Percentiles rank a stretch among this genome's conserved stretches.
Evolutionary conservation across 2,113 vertebrate species (phyloP).

Genomic region (Azemiops feae): DNA sequence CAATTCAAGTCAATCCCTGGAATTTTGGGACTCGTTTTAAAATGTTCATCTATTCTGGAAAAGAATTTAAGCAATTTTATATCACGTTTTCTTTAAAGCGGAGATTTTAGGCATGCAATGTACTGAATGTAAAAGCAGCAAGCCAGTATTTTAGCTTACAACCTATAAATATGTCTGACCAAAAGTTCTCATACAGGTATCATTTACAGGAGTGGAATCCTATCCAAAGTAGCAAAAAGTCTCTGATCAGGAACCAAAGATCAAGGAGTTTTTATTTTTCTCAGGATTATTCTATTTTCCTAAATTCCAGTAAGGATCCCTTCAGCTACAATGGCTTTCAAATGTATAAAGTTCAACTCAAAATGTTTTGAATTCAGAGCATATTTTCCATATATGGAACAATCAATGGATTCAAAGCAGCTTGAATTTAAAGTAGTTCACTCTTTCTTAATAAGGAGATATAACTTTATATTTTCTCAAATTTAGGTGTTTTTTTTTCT

Average conservation of each 20-base stretch:
- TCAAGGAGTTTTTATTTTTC: neutral
- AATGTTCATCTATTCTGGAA: conserved; percentile 90
- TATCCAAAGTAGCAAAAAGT: neutral
- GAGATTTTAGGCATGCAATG: too few species aligned
- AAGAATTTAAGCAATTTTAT: conserved; percentile 1
- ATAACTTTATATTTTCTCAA: neutral
- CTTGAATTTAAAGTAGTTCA: neutral
- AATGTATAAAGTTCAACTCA: neutral
- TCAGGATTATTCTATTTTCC: neutral
- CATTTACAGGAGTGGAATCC: neutral
- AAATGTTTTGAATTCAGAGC: neutral
- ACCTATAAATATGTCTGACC: neutral
- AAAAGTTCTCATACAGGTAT: neutral
- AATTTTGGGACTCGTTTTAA: conserved; percentile 93
- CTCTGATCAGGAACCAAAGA: neutral
- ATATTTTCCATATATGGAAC: neutral
- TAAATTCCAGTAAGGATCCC: neutral
- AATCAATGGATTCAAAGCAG: neutral
- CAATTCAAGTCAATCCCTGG: conserved; percentile 91
- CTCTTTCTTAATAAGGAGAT: neutral
- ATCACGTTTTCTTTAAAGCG: neutral
- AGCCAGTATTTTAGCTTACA: neutral
- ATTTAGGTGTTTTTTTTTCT: neutral
- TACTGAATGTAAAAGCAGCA: neutral
- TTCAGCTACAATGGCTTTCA: neutral